Percentiles rank a stretch among this genome's conserved stretches.
Conservation (phyloP, 1,140 invertebrate species). For the Diplogasteroides magnus region DNA sequence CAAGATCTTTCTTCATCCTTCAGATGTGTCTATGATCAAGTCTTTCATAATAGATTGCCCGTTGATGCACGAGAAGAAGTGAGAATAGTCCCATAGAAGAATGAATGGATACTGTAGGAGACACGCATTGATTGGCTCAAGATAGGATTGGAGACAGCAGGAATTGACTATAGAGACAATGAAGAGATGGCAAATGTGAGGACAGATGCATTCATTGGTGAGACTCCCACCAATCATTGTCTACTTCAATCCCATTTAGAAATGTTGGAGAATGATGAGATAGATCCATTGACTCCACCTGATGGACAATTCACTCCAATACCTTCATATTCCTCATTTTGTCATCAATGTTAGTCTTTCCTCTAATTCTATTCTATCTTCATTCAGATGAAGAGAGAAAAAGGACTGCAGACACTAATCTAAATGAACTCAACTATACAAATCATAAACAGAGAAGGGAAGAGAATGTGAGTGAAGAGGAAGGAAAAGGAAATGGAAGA, state of each 20-base stretch:
- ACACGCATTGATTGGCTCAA: conserved; percentile 27
- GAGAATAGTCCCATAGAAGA: background rate
- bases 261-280: too few species aligned
- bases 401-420: background rate
- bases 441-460: too few species aligned
- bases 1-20: conserved; percentile 21
- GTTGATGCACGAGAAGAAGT: conserved; percentile 6
- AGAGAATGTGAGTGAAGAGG: too few species aligned
- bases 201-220: conserved; percentile 7
- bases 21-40: conserved; percentile 22
- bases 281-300: too few species aligned
- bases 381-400: background rate
- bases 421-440: background rate
- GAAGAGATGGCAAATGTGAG: conserved; percentile 12
- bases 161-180: conserved; percentile 18
- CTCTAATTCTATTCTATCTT: background rate
- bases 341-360: background rate
- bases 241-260: background rate
- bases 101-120: conserved; percentile 3
- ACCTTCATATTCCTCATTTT: background rate
- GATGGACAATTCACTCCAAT: background rate
- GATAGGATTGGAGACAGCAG: conserved; percentile 22
- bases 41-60: conserved; percentile 12
- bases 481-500: too few species aligned
- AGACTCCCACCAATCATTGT: background rate